These are phyloP conservation scores for Ceyx margarethae DNA, from an alignment of 2,113 vertebrate genomes.

Conservation along the genomic window DNA sequence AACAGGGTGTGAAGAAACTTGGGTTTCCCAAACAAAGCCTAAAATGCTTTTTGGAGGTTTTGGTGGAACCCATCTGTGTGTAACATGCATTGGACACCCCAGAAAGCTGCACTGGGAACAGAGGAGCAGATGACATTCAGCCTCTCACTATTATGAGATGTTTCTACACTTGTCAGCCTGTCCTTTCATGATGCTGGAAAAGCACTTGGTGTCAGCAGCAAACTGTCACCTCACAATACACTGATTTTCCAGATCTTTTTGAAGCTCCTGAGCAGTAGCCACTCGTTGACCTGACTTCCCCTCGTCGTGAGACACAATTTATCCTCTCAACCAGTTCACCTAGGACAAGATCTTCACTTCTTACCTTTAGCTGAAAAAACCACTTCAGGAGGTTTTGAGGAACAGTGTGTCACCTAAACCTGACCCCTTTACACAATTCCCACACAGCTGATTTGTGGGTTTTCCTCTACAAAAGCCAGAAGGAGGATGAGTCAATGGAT, in stretches of 20 bases:
- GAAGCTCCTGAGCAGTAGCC: not conserved
- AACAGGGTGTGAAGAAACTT: too few species aligned
- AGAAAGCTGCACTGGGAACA: not conserved
- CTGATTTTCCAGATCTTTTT: not conserved
- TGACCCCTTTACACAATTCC: not conserved
- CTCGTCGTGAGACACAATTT: not conserved
- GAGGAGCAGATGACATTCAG: not conserved
- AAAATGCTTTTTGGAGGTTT: not conserved
- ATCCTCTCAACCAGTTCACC: not conserved
- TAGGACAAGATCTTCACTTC: not conserved
- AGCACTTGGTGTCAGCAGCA: not conserved
- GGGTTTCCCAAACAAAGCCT: not conserved
- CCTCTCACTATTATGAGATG: not conserved
- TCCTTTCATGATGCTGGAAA: not conserved
- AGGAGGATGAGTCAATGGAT: not conserved
- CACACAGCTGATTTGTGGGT: not conserved
- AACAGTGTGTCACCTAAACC: not conserved
- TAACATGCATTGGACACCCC: not conserved
- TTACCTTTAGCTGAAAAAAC: not conserved
- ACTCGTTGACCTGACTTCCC: not conserved
- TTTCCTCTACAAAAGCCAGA: not conserved
- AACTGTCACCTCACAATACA: constrained; percentile 14
- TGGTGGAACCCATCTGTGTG: not conserved
- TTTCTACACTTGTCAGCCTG: constrained; percentile 1
- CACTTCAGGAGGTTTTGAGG: not conserved